Evolutionary conservation across 2,797 vertebrate species (phyloP).

Genomic region (Decapterus maruadsi): DNA sequence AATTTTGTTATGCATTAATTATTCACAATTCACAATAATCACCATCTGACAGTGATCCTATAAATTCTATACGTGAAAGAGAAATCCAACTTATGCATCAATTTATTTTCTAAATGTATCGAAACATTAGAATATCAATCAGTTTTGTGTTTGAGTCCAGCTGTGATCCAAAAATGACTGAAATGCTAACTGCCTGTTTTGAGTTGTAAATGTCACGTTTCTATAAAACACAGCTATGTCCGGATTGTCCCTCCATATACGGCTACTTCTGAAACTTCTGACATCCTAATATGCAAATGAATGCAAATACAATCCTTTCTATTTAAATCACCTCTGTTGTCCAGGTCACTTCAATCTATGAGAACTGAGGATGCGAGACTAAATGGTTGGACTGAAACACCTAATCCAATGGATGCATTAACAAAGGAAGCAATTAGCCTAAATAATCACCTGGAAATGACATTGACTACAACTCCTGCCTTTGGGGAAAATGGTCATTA

Average conservation of each 20-base stretch:
- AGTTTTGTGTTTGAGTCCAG: background rate
- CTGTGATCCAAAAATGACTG: background rate
- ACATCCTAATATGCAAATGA: background rate
- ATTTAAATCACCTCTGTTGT: slow-evolving; percentile 19
- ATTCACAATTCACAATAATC: too few relatives aligned
- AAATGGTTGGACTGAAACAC: slow-evolving; percentile 37
- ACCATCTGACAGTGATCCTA: too few relatives aligned
- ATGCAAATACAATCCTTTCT: background rate
- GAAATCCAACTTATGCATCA: background rate
- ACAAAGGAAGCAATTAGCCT: slow-evolving; percentile 75
- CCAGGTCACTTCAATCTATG: slow-evolving; percentile 29
- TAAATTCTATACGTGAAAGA: background rate
- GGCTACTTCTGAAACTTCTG: background rate
- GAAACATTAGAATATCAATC: background rate
- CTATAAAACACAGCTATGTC: background rate
- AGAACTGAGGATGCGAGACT: slow-evolving; percentile 7
- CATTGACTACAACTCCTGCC: slow-evolving; percentile 64
- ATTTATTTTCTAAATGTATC: background rate
- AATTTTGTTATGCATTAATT: background rate
- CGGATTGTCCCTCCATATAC: background rate
- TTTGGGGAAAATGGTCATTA: slow-evolving; percentile 45
- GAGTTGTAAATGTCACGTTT: slow-evolving; percentile 2
- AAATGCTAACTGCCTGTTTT: background rate
- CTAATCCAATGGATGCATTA: slow-evolving; percentile 64
- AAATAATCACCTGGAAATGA: slow-evolving; percentile 71